Base-by-base conservation (phyloP, 2,797 vertebrate genomes). In the Mastacembelus armatus region DNA sequence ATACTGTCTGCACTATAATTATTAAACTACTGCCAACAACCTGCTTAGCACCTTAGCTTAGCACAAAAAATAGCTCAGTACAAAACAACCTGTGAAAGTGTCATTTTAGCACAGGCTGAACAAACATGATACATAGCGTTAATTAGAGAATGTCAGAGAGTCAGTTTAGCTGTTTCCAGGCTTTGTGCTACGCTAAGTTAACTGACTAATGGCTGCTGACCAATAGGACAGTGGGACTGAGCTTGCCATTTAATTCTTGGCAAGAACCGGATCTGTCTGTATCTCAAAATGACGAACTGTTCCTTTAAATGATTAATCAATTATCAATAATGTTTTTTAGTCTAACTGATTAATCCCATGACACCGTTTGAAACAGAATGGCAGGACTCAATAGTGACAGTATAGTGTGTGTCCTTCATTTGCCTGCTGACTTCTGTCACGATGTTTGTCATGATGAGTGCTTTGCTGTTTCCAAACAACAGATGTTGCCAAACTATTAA, bases 401-500 rank as follows among this genome's bases (percentile, higher is more conserved):
- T n/a, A n/a, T n/a, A n/a, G n/a, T n/a, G n/a, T n/a, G n/a, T n/a
- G n/a, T n/a, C n/a, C n/a, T n/a, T n/a, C n/a, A n/a, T n/a, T n/a
- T n/a, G n/a, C n/a, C n/a, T n/a, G n/a, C n/a, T 40, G 21, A 22
- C 42, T 43, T 54, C 32, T 29, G 10, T 30, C 43, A 7, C 24
- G 30, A 3, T 12, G 38, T 30, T 35, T 24, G 44, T 63, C 12
- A 38, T 24, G 14, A 47, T 9, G 12, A 58, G 15, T 10, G 26
- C 49, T 48, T 35, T 63, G 21, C 16, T 45, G 42, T 21, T 61
- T 22, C n/a, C 21, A 43, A 49, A 70, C 32, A 61, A 56, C 48
- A 78, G 44, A 62, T 72, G 44, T 35, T 10, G 9, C 29, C 22
- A n/a, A 33, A 58, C 26, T 45, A 21, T 57, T 16, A 18, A 30